Evolutionary conservation across 2,888 invertebrate genomes (phyloP), one percentile per base, ranked within the genome.

Genomic region (Baronia brevicornis): DNA sequence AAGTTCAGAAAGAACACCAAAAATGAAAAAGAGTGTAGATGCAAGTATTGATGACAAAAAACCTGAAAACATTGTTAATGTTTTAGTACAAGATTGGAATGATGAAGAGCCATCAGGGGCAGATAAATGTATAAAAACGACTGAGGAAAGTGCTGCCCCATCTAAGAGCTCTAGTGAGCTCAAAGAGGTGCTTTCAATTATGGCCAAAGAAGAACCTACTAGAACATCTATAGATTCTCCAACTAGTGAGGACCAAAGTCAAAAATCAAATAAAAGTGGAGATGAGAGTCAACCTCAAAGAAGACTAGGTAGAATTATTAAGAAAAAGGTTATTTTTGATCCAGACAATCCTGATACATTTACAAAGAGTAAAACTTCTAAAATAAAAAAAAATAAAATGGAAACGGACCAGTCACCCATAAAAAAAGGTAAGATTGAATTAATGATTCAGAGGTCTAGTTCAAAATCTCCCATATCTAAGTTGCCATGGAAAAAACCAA

Each of bases 311-410:
- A 70, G 91, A 48, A 82, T 91, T 9, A 90, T 91, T 13, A 91
- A 91, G 55, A 89, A 88, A 42, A 91, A 91, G 70, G 87, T 91
- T 3, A 91, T 91, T 44, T 91, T 90, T 88, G 91, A 91, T 66
- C 91, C 91, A 3, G 89, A 88, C 46, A 88, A 88, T 54, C 85
- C 84, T 35, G 84, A 80, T 38, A 80, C 85, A 20, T 84, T 75
- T 43, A 84, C 82, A 28, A 84, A 82, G 63, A 60, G 53, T 43
- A 84, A 72, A 63, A 36, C 43, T 33, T 27, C 29, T 17, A 79
- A 73, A 51, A 50, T 26, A 31, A 78, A 72, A 53, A 75, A 73
- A 29, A 30, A 44, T 17, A 46, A 46, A 23, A 20, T 40, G 24
- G 61, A 60, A 23, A 66, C 67, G 52, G 70, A 44, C 5, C 33